These are phyloP conservation scores for Zelleria hepariella DNA, from an alignment of 2,888 invertebrate genomes.

Conservation along the genomic window DNA sequence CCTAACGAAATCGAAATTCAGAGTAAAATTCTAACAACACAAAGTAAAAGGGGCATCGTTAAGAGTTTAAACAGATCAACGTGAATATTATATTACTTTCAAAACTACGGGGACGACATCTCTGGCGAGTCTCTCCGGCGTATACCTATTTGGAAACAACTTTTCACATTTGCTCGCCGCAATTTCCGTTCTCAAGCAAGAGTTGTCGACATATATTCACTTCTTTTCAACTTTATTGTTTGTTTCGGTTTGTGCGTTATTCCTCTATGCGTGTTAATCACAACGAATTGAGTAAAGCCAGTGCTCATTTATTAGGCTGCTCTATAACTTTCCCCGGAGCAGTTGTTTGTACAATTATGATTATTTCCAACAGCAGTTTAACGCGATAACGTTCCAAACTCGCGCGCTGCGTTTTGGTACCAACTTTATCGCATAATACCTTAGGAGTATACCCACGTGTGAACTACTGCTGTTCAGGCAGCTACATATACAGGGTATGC, in stretches of 20 bases:
- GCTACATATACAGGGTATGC: conserved; percentile 26
- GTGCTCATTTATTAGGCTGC: background rate
- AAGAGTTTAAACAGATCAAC: conserved; percentile 2
- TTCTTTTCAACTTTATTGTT: conserved; percentile 12
- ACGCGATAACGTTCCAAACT: background rate
- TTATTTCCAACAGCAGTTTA: background rate
- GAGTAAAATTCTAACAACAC: background rate
- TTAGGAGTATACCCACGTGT: background rate
- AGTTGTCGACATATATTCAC: conserved; percentile 7
- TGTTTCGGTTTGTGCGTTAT: background rate
- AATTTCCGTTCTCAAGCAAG: conserved; percentile 31
- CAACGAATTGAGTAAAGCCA: background rate
- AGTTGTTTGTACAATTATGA: background rate
- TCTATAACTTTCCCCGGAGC: background rate
- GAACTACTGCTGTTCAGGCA: background rate
- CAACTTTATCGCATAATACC: background rate
- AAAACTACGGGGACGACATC: conserved; percentile 10
- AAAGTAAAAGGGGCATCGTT: background rate
- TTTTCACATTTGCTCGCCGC: conserved; percentile 47
- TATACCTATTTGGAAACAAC: conserved; percentile 26
- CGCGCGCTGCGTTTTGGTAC: background rate
- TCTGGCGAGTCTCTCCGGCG: conserved; percentile 2
- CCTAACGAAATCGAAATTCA: background rate
- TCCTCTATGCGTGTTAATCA: background rate
- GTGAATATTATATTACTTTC: conserved; percentile 4